phyloP scores from a whole-genome alignment of 2,113 vertebrate genomes.

The Thymallus thymallus region DNA sequence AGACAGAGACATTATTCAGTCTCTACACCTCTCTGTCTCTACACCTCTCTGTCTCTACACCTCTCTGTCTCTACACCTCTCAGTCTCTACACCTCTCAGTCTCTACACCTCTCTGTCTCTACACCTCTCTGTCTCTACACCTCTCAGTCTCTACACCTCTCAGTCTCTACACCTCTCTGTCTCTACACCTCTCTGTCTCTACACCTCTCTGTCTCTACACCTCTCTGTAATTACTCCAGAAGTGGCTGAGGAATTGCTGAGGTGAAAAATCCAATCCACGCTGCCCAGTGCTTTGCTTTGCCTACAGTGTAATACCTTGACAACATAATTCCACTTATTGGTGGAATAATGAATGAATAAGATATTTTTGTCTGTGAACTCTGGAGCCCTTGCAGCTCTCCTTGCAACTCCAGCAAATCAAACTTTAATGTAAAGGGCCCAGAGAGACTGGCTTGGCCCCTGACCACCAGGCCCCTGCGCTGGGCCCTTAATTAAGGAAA shows the following conservation, averaged over 20 bases:
- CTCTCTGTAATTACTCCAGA: slow-evolving; percentile 82
- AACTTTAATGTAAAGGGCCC: slow-evolving; percentile 40
- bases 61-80: neutral
- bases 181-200: slow-evolving; percentile 31
- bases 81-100: slow-evolving; percentile 42
- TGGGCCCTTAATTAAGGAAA: slow-evolving; percentile 71
- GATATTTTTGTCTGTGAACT: slow-evolving; percentile 31
- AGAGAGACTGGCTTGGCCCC: slow-evolving; percentile 42
- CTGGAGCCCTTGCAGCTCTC: slow-evolving; percentile 15
- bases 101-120: slow-evolving; percentile 62
- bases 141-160: slow-evolving; percentile 46
- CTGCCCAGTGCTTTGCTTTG: slow-evolving; percentile 81
- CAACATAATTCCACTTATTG: slow-evolving; percentile 78
- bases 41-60: slow-evolving; percentile 31
- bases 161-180: slow-evolving; percentile 33
- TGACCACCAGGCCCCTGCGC: slow-evolving; percentile 34
- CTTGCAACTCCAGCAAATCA: slow-evolving; percentile 35
- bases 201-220: slow-evolving; percentile 52
- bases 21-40: slow-evolving; percentile 45
- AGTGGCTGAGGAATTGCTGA: slow-evolving; percentile 85
- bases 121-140: slow-evolving; percentile 62
- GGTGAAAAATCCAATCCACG: slow-evolving; percentile 89
- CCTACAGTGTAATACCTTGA: slow-evolving; percentile 79
- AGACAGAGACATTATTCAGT: slow-evolving; percentile 44
- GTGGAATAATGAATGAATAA: slow-evolving; percentile 86